A percentile compares a stretch with the other conserved stretches of the same genome.
These are phyloP conservation scores for Drosophila prosaltans DNA, from an alignment of 1,140 invertebrate species.

Conservation along the genomic window DNA sequence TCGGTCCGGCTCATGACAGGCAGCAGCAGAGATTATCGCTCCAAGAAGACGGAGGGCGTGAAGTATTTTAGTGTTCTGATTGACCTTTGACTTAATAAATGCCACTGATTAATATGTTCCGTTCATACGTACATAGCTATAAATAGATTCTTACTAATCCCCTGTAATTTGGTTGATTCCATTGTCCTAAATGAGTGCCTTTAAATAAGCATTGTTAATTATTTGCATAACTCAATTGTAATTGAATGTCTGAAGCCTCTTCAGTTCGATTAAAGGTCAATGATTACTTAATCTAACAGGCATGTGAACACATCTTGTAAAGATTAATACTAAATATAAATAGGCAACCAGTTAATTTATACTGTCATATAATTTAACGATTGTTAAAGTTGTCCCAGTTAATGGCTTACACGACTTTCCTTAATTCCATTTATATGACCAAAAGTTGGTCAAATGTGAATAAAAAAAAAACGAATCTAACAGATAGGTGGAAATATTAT, in stretches of 20 bases:
- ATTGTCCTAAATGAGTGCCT: not conserved
- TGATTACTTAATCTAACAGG: conserved; percentile 15
- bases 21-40: conserved; percentile 5
- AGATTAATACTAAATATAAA: not conserved
- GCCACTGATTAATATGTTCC: conserved; percentile 23
- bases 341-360: not conserved
- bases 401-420: not conserved
- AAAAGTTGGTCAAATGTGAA: not conserved
- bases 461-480: too few relatives aligned
- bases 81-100: conserved; percentile 16
- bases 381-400: not conserved
- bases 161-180: conserved; percentile 46
- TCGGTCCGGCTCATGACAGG: not conserved
- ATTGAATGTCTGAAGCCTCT: conserved; percentile 30
- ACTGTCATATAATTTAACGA: not conserved
- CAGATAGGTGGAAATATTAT: too few relatives aligned
- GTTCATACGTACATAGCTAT: not conserved
- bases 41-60: not conserved
- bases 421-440: not conserved
- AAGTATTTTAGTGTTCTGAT: conserved; percentile 8
- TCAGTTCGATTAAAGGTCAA: not conserved
- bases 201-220: conserved; percentile 40
- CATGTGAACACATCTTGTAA: not conserved
- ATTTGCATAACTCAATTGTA: conserved; percentile 55
- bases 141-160: conserved; percentile 24